A percentile compares a stretch with the other conserved stretches of the same genome.
Evolutionary conservation across 2,888 invertebrate genomes (phyloP).

Genomic region (Aethes cnicana): DNA sequence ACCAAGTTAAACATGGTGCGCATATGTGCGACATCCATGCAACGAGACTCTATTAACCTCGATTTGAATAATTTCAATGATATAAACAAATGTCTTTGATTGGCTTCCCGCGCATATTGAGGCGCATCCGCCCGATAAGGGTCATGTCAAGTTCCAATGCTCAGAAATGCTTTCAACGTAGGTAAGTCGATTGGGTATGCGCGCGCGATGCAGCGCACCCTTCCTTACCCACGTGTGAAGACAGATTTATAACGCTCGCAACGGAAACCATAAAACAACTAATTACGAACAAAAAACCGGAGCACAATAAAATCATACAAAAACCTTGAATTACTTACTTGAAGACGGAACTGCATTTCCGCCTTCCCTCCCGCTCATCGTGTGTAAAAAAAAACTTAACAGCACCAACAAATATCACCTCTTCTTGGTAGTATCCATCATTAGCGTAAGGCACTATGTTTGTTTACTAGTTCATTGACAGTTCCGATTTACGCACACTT

Average conservation of each 20-base stretch:
- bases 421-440: conserved; percentile 67
- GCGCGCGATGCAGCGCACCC: conserved; percentile 39
- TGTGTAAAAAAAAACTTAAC: conserved; percentile 66
- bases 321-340: conserved; percentile 66
- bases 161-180: conserved; percentile 49
- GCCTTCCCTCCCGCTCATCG: conserved; percentile 79
- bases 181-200: conserved; percentile 38
- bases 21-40: conserved; percentile 77
- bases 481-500: conserved; percentile 50
- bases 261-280: conserved; percentile 37
- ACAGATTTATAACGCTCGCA: conserved; percentile 29
- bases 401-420: conserved; percentile 76
- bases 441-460: conserved; percentile 60
- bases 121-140: conserved; percentile 72
- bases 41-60: conserved; percentile 77
- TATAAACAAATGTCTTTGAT: conserved; percentile 70
- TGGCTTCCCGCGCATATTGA: conserved; percentile 63
- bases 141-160: conserved; percentile 54
- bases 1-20: conserved; percentile 73
- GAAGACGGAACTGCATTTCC: conserved; percentile 81
- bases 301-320: conserved; percentile 40
- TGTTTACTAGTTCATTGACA: conserved; percentile 55
- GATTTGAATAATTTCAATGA: conserved; percentile 76
- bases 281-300: conserved; percentile 31
- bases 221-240: conserved; percentile 44